Base-by-base conservation (phyloP, 2,888 invertebrate species). In the Gandaritis pyraliata region DNA sequence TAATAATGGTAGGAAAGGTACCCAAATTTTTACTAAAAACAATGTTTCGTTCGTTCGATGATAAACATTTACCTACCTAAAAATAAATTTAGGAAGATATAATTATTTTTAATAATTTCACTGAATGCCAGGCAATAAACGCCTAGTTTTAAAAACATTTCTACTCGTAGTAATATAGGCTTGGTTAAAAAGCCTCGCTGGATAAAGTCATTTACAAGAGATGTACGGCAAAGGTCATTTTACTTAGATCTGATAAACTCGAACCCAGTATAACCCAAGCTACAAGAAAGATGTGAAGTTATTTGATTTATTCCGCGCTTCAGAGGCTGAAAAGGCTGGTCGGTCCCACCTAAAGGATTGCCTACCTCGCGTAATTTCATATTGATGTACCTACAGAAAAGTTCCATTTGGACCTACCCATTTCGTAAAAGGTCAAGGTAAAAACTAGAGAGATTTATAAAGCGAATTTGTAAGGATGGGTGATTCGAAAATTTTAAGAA, bases 261-360 rank as follows among this genome's bases (percentile, higher is more conserved):
- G 5, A 23, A 23, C 23, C 6, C 10, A 33, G 33, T 39, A 41
- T 46, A 5, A 5, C 3, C 10, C 18, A 18, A 2, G 10, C 10
- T 29, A 30, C 33, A 53, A 30, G 43, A 16, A 16, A 30, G 18
- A 50, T 45, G 36, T 33, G 45, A 64, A 78, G 75, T 78, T 78
- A 77, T 74, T 73, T 78, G 78, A 78, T 78, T 78, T 79, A 79
- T 79, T 68, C 68, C 72, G 60, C 70, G 69, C 70, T 74, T 67
- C 33, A 58, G 33, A 55, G 75, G 72, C 75, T 71, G 61, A 70
- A 58, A 64, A 61, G 68, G 65, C 52, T 49, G 41, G 53, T 33
- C 47, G 49, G 51, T 54, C 48, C 38, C 61, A 49, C 53, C 54
- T 65, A 68, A 67, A 73, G 67, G 72, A 72, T 71, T 71, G 57